Evolutionary conservation across 2,888 invertebrate species (phyloP).

Genomic region (Phania funesta): DNA sequence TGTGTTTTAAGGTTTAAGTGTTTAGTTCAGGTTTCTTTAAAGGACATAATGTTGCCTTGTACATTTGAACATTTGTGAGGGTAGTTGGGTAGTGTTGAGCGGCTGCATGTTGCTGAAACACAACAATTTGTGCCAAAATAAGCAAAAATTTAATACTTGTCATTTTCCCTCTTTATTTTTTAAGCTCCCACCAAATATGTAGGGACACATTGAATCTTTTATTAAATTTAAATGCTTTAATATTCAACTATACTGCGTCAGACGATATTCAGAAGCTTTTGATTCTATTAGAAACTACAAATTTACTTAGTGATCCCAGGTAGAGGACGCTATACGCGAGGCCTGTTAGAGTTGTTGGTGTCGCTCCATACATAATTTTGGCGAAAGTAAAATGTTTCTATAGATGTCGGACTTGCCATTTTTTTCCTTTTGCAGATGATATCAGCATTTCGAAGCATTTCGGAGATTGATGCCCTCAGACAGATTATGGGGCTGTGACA

Average conservation of each 20-base stretch:
- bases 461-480: too few species aligned
- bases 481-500: too few species aligned
- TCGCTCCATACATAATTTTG: too few species aligned
- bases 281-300: too few species aligned
- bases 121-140: conserved; percentile 33
- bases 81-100: background rate
- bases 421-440: too few species aligned
- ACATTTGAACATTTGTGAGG: background rate
- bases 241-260: background rate
- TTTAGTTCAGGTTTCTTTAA: background rate
- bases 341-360: too few species aligned
- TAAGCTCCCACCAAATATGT: background rate
- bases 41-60: background rate
- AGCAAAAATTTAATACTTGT: conserved; percentile 37
- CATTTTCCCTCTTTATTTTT: background rate
- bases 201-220: background rate
- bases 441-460: too few species aligned
- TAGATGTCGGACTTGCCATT: too few species aligned
- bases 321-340: too few species aligned
- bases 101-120: conserved; percentile 10
- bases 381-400: too few species aligned
- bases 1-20: conserved; percentile 4
- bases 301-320: too few species aligned
- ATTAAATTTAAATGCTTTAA: background rate
- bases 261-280: too few species aligned